Percentiles rank a stretch among this genome's conserved stretches.
Conservation (phyloP, 2,113 vertebrate genomes). For the Vombatus ursinus region DNA sequence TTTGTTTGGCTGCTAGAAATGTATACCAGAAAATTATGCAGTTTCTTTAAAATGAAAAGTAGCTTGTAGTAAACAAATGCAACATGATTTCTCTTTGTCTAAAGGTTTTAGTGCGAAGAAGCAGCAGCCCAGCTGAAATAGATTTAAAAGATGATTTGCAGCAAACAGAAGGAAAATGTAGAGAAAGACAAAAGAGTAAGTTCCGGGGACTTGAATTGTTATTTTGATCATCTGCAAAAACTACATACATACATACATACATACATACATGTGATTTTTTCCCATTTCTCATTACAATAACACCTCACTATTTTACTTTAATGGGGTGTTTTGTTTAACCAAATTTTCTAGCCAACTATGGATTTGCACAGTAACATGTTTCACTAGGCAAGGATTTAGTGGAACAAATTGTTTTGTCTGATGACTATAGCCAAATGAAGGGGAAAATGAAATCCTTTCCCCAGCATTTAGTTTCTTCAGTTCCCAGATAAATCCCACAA, state of each 20-base stretch:
- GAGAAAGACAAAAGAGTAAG: slow-evolving; percentile 92
- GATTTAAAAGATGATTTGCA: slow-evolving; percentile 86
- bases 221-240: background rate
- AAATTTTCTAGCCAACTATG: background rate
- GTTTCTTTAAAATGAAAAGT: slow-evolving; percentile 42
- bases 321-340: background rate
- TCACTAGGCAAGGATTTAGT: background rate
- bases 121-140: slow-evolving; percentile 90
- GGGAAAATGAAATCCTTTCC: background rate
- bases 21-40: background rate
- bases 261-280: background rate
- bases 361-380: background rate
- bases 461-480: background rate
- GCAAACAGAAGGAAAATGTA: slow-evolving; percentile 73
- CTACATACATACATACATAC: background rate
- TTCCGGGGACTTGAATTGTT: background rate
- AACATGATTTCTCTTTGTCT: slow-evolving; percentile 61
- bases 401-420: background rate
- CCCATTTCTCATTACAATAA: fast-evolving
- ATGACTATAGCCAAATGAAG: background rate
- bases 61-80: background rate
- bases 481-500: background rate
- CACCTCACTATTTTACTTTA: background rate
- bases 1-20: slow-evolving; percentile 49
- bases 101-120: slow-evolving; percentile 87